Percentiles rank a stretch among this genome's conserved stretches.
phyloP scores from a whole-genome alignment of 64 coral and sea anemone species.

The Actinia tenebrosa region DNA sequence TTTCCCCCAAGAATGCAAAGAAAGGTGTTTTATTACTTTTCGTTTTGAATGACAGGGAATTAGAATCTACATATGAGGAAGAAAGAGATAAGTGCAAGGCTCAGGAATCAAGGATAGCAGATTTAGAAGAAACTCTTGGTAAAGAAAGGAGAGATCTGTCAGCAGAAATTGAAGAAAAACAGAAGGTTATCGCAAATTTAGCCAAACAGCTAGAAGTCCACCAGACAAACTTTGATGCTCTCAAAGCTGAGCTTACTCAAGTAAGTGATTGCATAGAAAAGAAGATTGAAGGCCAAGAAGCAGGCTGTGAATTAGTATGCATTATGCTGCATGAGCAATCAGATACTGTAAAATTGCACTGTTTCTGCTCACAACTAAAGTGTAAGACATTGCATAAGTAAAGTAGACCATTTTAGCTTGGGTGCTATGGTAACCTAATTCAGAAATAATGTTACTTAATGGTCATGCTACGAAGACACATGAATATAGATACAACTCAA shows the following conservation, averaged over 20 bases:
- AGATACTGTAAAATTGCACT: too few relatives aligned
- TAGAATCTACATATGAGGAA: slow-evolving; percentile 59
- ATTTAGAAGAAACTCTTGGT: slow-evolving; percentile 61
- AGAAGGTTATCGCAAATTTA: slow-evolving; percentile 69
- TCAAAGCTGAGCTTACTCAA: slow-evolving; percentile 81
- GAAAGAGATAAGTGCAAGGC: slow-evolving; percentile 60
- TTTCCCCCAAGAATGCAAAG: too few relatives aligned
- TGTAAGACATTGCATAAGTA: too few relatives aligned
- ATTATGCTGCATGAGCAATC: too few relatives aligned
- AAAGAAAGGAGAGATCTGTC: slow-evolving; percentile 48
- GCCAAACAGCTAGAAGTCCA: slow-evolving; percentile 93
- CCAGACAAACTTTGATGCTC: slow-evolving; percentile 91
- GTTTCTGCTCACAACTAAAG: too few relatives aligned
- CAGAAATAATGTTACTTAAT: too few relatives aligned
- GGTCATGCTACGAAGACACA: too few relatives aligned
- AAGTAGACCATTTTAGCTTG: too few relatives aligned
- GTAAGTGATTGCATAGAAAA: slow-evolving; percentile 28
- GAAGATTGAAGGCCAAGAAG: not conserved
- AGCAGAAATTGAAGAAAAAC: slow-evolving; percentile 73
- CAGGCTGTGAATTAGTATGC: not conserved
- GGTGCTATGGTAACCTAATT: too few relatives aligned
- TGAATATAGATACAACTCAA: too few relatives aligned
- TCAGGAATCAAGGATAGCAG: slow-evolving; percentile 45
- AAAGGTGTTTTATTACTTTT: not conserved
- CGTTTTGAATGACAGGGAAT: slow-evolving; percentile 43